Base-by-base conservation (phyloP, 2,797 vertebrate genomes). In the Morus bassanus region DNA sequence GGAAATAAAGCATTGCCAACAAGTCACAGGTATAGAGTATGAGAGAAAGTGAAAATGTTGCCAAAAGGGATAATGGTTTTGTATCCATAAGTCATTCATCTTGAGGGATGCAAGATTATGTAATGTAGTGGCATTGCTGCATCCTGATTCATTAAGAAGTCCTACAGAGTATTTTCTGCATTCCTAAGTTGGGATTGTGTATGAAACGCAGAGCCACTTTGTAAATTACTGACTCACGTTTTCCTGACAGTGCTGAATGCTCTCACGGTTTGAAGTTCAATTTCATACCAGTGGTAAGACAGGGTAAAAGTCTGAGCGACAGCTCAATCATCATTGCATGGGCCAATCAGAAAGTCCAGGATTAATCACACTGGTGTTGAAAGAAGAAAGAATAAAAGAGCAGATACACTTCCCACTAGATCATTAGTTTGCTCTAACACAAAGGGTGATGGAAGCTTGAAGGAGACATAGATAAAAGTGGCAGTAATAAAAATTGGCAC, bases 61-160 rank as follows among this genome's bases (percentile, higher is more conserved):
- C 68, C 89, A 82, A 48, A 83, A 89, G 83, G 67, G 75, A 88
- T 95, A 94, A 93, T 95, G 84, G 82, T 19, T 93, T 68, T 81
- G 53, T 61, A 94, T 95, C 56, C 70, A 95, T 95, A 89, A 95
- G 95, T 93, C 76, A 96, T 95, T 80, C 67, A 82, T 80, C 91
- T 83, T 4, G 0, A 82, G 64, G 87, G 87, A 96, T 39, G 45
- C 13, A 41, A 72, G 61, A 74, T 91, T 92, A 91, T 7, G 25
- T 95, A 76, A 94, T 46, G 75, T 3, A 78, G 88, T 43, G 69
- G 69, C 87, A 72, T 6, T 61, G 79, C 72, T 74, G 18, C 18
- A 65, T 92, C 92, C 81, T 76, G 59, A 19, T 35, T 95, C 93
- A 93, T 95, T 93, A 93, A 13, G 43, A 79, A 94, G 41, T 65